phyloP scores from a whole-genome alignment of 2,113 vertebrate species.

The Prionailurus viverrinus region DNA sequence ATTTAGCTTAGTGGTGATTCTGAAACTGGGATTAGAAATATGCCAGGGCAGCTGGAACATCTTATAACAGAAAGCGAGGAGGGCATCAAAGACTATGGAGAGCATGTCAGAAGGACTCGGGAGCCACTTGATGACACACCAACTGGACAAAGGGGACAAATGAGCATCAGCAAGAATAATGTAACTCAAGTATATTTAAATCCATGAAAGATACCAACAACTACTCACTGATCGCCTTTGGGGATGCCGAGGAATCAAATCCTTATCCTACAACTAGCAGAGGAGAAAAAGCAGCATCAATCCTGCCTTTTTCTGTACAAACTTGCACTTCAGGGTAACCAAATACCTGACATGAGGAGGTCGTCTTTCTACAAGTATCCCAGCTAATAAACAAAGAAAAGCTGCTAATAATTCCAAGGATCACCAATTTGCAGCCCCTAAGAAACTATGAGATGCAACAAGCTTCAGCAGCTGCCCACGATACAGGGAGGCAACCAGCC shows the following conservation, averaged over 20 bases:
- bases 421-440: neutral
- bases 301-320: neutral
- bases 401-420: neutral
- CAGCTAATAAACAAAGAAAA: neutral
- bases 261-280: neutral
- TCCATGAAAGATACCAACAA: neutral
- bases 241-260: neutral
- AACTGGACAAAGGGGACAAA: neutral
- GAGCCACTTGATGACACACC: neutral
- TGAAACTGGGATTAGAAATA: neutral
- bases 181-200: neutral
- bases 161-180: neutral
- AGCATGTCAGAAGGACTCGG: neutral
- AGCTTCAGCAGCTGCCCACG: accelerated
- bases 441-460: neutral
- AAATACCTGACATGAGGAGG: accelerated
- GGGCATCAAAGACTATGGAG: neutral
- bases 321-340: neutral
- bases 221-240: neutral
- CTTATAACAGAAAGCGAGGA: neutral
- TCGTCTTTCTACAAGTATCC: neutral
- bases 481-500: neutral
- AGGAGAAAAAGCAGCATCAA: neutral
- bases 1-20: neutral
- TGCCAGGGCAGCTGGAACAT: neutral